Evolutionary conservation across 2,113 vertebrate species (phyloP), one percentile per base, ranked within the genome.

Genomic region (Stictonetta naevosa): DNA sequence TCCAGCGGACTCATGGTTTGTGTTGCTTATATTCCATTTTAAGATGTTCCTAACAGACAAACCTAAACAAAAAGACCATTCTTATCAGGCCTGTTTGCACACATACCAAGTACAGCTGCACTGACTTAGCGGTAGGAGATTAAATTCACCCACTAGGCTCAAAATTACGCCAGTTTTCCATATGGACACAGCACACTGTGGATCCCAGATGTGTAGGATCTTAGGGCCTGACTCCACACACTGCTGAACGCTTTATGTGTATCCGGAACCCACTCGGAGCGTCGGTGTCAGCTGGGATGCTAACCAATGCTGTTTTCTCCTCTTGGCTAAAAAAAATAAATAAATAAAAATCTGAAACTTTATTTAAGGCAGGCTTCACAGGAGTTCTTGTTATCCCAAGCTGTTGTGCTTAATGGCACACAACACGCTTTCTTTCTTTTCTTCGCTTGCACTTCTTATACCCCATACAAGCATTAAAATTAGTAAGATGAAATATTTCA

Each of bases 21-120:
- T 38, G 50, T 21, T 60, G 15, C 38, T 76, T 84, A 62, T 26
- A 68, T 81, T 86, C 72, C 20, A 96, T 66, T 88, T 86, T 73
- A 88, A 87, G 77, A 94, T 85, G 81, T 56, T 92, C 62, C 86
- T 75, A 60, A 84, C n/a, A 87, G 62, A 79, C 44, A 84, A 78
- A 75, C 50, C 44, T 20, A 81, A 94, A 94, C 83, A 92, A 75
- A 80, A 94, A 90, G 56, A 48, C 18, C 56, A 72, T 90, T 91
- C 82, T 88, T 77, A 76, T 6, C 69, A 80, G 69, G 55, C 33
- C 80, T 82, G 36, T 59, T 69, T 88, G 88, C 72, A 75, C 60
- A 86, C 52, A 92, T 69, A 90, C 68, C 92, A 76, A 91, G 38
- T 60, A 46, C 78, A 92, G 93, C 92, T 93, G 79, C 66, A 23